Conservation (phyloP, 2,797 vertebrate species). For the Amblyraja radiata region DNA sequence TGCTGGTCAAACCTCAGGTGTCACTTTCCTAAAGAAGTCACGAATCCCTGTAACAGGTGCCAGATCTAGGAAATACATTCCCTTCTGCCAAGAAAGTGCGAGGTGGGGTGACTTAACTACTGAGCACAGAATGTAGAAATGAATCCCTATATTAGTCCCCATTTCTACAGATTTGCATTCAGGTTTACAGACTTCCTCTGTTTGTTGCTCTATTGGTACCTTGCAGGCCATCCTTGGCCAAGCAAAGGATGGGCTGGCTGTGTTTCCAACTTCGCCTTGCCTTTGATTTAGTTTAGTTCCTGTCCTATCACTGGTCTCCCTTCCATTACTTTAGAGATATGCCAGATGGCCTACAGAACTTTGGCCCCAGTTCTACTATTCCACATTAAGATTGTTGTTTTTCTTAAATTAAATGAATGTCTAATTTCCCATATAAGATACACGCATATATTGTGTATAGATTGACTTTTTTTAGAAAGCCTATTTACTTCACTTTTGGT, state of each 20-base stretch:
- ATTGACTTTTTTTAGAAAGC: too few relatives aligned
- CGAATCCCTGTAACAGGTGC: not conserved
- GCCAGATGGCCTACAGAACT: not conserved
- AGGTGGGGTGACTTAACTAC: not conserved
- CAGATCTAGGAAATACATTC: not conserved
- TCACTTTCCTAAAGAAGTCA: not conserved
- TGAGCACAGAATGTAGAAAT: not conserved
- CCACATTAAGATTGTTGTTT: not conserved
- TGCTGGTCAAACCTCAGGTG: not conserved
- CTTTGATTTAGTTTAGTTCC: not conserved
- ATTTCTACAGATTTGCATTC: not conserved
- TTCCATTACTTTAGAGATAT: not conserved
- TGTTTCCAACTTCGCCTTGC: not conserved
- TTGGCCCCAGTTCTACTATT: not conserved
- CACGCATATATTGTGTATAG: not conserved
- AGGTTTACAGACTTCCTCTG: not conserved
- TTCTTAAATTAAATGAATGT: not conserved
- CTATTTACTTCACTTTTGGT: too few relatives aligned
- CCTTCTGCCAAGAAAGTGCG: not conserved
- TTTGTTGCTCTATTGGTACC: not conserved
- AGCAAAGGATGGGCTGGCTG: not conserved
- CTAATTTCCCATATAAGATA: not conserved
- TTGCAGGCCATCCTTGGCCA: not conserved
- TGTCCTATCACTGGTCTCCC: not conserved
- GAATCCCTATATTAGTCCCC: not conserved